phyloP scores from a whole-genome alignment of 2,797 vertebrate species.

The Garrulus glandarius region DNA sequence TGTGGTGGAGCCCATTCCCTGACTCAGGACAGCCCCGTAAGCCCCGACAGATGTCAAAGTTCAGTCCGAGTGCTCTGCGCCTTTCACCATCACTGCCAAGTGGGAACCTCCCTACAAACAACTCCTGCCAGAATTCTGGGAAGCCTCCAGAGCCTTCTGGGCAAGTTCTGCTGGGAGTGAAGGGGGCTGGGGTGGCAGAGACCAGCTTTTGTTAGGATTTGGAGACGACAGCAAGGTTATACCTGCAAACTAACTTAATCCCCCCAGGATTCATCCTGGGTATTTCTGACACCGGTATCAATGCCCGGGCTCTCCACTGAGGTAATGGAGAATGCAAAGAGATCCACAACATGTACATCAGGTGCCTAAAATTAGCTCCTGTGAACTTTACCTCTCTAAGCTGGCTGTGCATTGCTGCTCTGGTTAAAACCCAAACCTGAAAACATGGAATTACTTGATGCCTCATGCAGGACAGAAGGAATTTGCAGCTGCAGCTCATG shows the following conservation, averaged over 20 bases:
- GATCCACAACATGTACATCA: neutral
- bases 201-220: neutral
- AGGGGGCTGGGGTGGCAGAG: neutral
- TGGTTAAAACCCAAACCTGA: neutral
- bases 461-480: neutral
- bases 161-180: accelerated
- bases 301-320: neutral
- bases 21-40: neutral
- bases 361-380: slow-evolving; percentile 9
- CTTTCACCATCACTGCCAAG: neutral
- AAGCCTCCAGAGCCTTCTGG: neutral
- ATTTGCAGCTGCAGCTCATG: neutral
- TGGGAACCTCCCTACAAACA: neutral
- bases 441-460: neutral
- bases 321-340: slow-evolving; percentile 26
- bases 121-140: neutral
- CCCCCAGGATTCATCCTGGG: neutral
- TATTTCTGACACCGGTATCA: neutral
- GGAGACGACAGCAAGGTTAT: neutral
- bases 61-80: neutral
- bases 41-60: neutral
- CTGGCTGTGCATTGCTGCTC: neutral
- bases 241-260: neutral
- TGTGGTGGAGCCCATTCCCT: neutral
- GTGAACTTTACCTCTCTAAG: slow-evolving; percentile 7